Conservation (phyloP, 2,888 invertebrate genomes). For the Dascillus cervinus region DNA sequence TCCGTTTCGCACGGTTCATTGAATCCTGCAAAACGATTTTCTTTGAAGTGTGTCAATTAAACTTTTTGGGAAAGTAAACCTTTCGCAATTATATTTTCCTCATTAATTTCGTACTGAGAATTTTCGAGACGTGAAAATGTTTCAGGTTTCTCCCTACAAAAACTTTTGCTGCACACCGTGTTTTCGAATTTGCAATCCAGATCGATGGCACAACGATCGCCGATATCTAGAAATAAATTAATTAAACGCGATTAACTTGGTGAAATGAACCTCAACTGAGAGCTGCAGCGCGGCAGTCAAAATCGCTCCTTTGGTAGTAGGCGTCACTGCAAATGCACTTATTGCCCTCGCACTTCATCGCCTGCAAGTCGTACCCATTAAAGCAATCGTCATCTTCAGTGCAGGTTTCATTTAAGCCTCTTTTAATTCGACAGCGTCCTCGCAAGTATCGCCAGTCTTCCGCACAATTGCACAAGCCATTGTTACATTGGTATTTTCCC, state of each 20-base stretch:
- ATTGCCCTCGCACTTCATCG: conserved; percentile 13
- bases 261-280: background rate
- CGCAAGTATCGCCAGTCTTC: conserved; percentile 15
- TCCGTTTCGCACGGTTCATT: background rate
- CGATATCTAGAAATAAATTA: conserved; percentile 4
- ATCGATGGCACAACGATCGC: conserved; percentile 10
- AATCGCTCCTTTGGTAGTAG: conserved; percentile 17
- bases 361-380: conserved; percentile 16
- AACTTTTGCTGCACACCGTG: conserved; percentile 3
- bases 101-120: background rate
- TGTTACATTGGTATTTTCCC: conserved; percentile 12
- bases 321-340: conserved; percentile 19
- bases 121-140: background rate
- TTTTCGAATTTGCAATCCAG: conserved; percentile 7
- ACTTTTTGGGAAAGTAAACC: no score
- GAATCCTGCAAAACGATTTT: background rate
- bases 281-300: conserved; percentile 16
- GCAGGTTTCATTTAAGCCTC: conserved; percentile 11
- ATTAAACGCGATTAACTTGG: background rate
- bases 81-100: background rate
- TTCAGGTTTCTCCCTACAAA: conserved; percentile 1
- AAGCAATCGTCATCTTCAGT: conserved; percentile 17
- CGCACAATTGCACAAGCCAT: conserved; percentile 14
- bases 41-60: no score
- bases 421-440: conserved; percentile 13